Conservation (phyloP, 37 sponge, comb jelly and placozoan genomes). For the Spongilla lacustris region DNA sequence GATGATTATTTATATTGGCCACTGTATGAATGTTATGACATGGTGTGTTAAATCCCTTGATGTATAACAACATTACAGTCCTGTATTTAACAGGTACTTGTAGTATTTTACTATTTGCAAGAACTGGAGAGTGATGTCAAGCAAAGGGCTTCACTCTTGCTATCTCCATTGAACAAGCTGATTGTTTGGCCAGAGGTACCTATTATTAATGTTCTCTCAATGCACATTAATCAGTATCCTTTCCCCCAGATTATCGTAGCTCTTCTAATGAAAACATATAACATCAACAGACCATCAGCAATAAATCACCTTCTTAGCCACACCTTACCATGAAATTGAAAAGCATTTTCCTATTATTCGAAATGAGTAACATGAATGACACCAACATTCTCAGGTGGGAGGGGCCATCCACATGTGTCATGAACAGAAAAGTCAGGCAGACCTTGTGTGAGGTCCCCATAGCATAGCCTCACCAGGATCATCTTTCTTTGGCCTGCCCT, state of each 20-base stretch:
- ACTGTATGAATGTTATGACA: constrained; percentile 1
- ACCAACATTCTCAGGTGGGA: neutral
- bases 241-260: constrained; percentile 1
- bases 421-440: neutral
- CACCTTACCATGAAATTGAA: constrained; percentile 1
- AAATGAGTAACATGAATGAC: constrained; percentile 1
- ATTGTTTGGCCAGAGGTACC: constrained; percentile 1
- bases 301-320: neutral
- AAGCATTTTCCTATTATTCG: neutral
- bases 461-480: neutral
- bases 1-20: neutral
- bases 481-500: neutral
- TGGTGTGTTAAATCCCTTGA: too few relatives aligned
- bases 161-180: neutral
- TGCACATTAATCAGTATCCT: constrained; percentile 1
- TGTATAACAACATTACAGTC: neutral
- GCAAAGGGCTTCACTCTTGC: neutral
- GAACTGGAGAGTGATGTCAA: neutral
- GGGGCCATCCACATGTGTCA: neutral
- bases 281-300: neutral
- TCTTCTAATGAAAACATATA: neutral
- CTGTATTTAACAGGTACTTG: neutral
- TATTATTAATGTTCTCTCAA: neutral
- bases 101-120: neutral
- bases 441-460: neutral